These are phyloP conservation scores for Pelagia noctiluca DNA, from an alignment of 30 jellyfish, hydroid and myxozoan genomes.

Conservation along the genomic window DNA sequence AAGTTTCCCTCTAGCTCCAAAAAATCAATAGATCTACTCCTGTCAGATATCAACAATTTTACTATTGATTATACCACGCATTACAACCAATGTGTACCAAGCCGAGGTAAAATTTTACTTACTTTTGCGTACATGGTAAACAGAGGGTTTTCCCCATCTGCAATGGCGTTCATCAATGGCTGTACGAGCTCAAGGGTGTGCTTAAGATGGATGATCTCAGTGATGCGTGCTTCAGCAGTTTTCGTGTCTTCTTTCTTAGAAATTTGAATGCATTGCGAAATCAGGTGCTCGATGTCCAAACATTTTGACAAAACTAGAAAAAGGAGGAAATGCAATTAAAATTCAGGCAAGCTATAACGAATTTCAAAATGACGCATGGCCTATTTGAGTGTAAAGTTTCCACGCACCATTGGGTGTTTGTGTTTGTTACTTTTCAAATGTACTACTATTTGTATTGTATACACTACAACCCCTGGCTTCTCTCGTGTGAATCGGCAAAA, in stretches of 20 bases:
- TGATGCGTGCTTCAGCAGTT: slow-evolving; percentile 74
- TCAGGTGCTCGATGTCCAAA: slow-evolving; percentile 90
- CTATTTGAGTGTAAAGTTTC: too few species aligned
- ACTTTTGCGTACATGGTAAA: slow-evolving; percentile 80
- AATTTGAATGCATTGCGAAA: slow-evolving; percentile 82
- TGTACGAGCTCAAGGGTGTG: slow-evolving; percentile 87
- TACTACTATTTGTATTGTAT: too few species aligned
- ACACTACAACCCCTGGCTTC: too few species aligned
- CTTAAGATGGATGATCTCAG: slow-evolving; percentile 77
- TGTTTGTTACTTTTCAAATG: too few species aligned
- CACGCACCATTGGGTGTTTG: too few species aligned
- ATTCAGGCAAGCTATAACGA: too few species aligned
- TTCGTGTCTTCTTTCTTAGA: slow-evolving; percentile 87
- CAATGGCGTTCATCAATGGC: slow-evolving; percentile 56
- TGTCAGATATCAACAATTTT: too few species aligned
- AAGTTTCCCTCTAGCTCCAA: too few species aligned
- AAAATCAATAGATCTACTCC: too few species aligned
- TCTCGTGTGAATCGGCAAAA: too few species aligned
- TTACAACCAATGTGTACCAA: background rate
- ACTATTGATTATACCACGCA: too few species aligned
- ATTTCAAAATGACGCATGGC: too few species aligned
- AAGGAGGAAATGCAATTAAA: background rate
- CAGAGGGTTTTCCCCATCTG: slow-evolving; percentile 75
- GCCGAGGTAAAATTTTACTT: background rate
- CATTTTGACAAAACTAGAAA: slow-evolving; percentile 75